phyloP scores from a whole-genome alignment of 2,797 vertebrate species.

The Iguana delicatissima region DNA sequence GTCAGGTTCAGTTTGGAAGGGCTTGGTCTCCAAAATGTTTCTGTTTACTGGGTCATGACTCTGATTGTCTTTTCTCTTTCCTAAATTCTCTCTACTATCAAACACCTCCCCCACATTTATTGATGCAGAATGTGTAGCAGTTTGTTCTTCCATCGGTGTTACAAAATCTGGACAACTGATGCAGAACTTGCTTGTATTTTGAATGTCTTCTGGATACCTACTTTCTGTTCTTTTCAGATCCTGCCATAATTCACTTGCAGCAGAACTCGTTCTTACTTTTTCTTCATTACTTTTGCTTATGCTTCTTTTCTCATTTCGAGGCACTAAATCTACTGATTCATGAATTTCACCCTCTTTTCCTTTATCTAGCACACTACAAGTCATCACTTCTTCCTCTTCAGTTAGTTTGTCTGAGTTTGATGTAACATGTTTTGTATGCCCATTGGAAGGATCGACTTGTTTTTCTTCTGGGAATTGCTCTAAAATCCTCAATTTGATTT shows the following conservation, averaged over 20 bases:
- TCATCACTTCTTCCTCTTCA: not conserved
- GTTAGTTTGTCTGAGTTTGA: not conserved
- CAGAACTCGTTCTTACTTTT: constrained; percentile 20
- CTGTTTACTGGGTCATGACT: constrained; percentile 44
- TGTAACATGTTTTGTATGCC: not conserved
- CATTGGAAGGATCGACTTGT: constrained; percentile 26
- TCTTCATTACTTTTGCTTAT: constrained; percentile 23
- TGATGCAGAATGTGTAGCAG: constrained; percentile 22
- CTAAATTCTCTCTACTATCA: constrained; percentile 9
- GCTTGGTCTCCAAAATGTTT: constrained; percentile 44
- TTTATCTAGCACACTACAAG: constrained; percentile 22
- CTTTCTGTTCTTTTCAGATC: constrained; percentile 21
- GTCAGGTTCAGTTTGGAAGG: constrained; percentile 47
- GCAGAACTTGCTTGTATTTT: not conserved
- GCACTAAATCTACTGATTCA: constrained; percentile 43
- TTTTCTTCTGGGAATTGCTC: constrained; percentile 63
- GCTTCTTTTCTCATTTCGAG: constrained; percentile 52
- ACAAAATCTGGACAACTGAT: not conserved
- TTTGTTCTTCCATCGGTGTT: not conserved
- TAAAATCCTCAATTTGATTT: constrained; percentile 63
- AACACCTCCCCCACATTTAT: constrained; percentile 26
- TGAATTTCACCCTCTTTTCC: not conserved
- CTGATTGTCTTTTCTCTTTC: constrained; percentile 31
- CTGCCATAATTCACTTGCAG: constrained; percentile 28
- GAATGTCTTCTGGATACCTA: not conserved